These are phyloP conservation scores for Casuarius casuarius DNA, from an alignment of 2,113 vertebrate genomes.

Conservation along the genomic window DNA sequence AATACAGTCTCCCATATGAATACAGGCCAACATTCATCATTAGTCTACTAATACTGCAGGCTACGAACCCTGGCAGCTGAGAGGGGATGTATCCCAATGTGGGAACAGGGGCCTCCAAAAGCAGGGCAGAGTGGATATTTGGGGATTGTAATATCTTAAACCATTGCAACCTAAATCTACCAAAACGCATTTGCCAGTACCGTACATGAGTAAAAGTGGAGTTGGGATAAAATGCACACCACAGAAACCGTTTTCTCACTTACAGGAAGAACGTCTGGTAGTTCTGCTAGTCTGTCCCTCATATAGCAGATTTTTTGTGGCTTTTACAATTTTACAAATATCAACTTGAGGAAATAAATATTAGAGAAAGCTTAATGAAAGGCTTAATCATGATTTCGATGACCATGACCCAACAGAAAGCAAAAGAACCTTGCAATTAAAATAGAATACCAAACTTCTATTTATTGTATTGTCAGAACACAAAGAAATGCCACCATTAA, in stretches of 20 bases:
- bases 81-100: background rate
- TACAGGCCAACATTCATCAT: background rate
- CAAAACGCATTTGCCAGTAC: background rate
- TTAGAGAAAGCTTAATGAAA: conserved; percentile 72
- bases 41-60: background rate
- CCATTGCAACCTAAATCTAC: background rate
- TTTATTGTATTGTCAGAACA: conserved; percentile 55
- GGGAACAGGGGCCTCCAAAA: background rate
- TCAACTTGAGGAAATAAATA: conserved; percentile 53
- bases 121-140: background rate
- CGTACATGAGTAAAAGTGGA: background rate
- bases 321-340: conserved; percentile 56
- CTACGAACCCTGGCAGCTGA: background rate
- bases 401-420: conserved; percentile 52
- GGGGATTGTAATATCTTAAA: background rate
- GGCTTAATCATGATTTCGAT: conserved; percentile 55
- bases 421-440: conserved; percentile 35
- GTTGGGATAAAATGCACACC: background rate
- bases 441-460: conserved; percentile 47
- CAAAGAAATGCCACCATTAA: conserved; percentile 52
- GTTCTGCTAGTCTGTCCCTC: conserved; percentile 1
- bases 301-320: background rate
- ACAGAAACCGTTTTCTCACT: background rate
- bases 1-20: background rate
- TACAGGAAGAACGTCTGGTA: background rate